Conservation (phyloP, 2,888 invertebrate species). For the Hypercompe scribonia region DNA sequence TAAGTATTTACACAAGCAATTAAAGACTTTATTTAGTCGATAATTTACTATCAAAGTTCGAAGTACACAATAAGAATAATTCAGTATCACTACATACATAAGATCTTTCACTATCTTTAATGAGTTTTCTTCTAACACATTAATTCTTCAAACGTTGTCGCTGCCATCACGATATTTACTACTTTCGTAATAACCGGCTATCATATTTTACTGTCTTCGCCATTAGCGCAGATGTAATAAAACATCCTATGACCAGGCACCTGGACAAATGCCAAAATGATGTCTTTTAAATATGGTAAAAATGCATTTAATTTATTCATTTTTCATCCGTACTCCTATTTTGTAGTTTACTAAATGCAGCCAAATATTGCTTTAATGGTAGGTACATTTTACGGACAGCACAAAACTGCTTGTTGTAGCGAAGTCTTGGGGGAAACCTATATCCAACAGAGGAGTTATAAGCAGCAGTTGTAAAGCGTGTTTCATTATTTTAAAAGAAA, state of each 20-base stretch:
- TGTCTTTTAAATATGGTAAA: conserved; percentile 56
- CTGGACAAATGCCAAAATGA: conserved; percentile 61
- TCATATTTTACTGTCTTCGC: conserved; percentile 73
- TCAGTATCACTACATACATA: conserved; percentile 12
- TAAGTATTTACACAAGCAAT: neutral
- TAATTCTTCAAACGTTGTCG: conserved; percentile 47
- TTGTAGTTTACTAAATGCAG: conserved; percentile 7
- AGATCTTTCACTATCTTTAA: conserved; percentile 34
- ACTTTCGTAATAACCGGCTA: conserved; percentile 64
- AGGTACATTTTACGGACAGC: too few species aligned
- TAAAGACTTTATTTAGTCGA: neutral
- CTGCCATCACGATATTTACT: conserved; percentile 52
- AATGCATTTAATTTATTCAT: conserved; percentile 57
- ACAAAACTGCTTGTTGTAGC: too few species aligned
- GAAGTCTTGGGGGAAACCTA: too few species aligned
- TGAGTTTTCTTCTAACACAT: conserved; percentile 39
- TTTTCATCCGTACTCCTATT: conserved; percentile 6
- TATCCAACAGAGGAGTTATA: too few species aligned
- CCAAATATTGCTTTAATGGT: neutral
- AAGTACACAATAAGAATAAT: conserved; percentile 10
- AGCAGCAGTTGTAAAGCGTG: too few species aligned
- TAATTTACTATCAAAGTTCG: neutral
- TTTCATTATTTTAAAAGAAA: too few species aligned
- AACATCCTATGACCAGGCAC: conserved; percentile 59
- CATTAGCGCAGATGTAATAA: conserved; percentile 71